Evolutionary conservation across 2,797 vertebrate genomes (phyloP).

Genomic region (Agapornis canus): DNA sequence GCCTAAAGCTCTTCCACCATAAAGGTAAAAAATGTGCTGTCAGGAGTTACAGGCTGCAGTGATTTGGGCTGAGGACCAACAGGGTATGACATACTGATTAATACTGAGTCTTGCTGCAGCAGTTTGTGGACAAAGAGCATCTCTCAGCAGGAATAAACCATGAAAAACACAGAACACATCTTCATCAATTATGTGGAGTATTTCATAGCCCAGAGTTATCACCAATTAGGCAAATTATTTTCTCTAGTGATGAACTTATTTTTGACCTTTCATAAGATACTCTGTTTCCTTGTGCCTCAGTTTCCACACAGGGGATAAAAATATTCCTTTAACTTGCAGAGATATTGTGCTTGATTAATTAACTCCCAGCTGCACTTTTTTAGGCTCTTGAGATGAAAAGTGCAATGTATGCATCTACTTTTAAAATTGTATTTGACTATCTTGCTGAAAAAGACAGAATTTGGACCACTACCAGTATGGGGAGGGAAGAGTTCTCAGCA

Average conservation of each 20-base stretch:
- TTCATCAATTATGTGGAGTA: not conserved
- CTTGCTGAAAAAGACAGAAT: not conserved
- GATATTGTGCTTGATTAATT: slow-evolving; percentile 3
- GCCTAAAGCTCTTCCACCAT: not conserved
- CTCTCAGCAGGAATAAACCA: not conserved
- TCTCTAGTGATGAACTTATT: not conserved
- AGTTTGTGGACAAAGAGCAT: not conserved
- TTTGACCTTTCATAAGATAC: not conserved
- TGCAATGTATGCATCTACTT: slow-evolving; percentile 5
- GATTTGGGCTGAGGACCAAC: not conserved
- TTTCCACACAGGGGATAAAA: not conserved
- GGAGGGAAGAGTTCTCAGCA: not conserved
- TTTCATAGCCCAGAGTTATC: not conserved
- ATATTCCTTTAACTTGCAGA: not conserved
- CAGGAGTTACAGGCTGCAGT: not conserved
- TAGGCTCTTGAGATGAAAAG: slow-evolving; percentile 5
- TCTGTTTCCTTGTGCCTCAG: not conserved
- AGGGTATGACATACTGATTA: not conserved
- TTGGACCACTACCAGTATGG: not conserved
- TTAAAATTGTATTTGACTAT: not conserved
- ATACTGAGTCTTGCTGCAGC: not conserved
- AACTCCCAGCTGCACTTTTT: not conserved
- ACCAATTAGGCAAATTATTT: not conserved
- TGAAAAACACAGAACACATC: not conserved
- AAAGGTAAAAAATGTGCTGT: not conserved